Evolutionary conservation across 2,797 vertebrate species (phyloP), one percentile per base, ranked within the genome.

Genomic region (Avahi laniger): DNA sequence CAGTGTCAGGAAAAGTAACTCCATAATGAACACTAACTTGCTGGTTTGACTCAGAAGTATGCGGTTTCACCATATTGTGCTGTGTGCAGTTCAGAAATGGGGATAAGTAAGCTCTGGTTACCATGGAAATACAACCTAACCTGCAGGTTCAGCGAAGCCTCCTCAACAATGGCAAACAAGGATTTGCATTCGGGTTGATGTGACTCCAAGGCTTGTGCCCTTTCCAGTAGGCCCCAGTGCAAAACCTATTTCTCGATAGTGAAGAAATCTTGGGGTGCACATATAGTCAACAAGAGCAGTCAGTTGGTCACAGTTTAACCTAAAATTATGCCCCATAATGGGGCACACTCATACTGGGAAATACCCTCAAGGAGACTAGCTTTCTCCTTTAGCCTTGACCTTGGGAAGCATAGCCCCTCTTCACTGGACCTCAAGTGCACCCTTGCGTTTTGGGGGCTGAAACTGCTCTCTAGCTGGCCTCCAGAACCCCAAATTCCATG

Each of bases 301-400:
- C 48, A 30, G 26, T 22, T 52, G 18, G n/a, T 14, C 18, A 57
- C 41, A 52, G 14, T 88, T 67, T 82, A 24, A 14, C 67, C 57
- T n/a, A 76, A 54, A 80, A 38, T 54, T 22, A 41, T 57, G 67
- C 6, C 61, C 63, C 33, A 5, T 41, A 18, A 18, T 41, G n/a
- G 15, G 20, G 38, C 9, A 7, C 5, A 38, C 30, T 30, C 14
- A 65, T n/a, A 24, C 38, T 67, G 50, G 30, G 63, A 85, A 82
- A 73, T 8, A 30, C 30, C 61, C 61, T 59, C 54, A 28, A 54
- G 61, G 79, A 93, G 12, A 82, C 33, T 18, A 57, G 13, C 7
- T 65, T 83, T 73, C 57, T 89, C 26, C 82, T 94, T 83, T 35
- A 59, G 4, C n/a, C 57, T 81, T 75, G 73, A 91, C n/a, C 65